Base-by-base conservation (phyloP, 2,888 invertebrate genomes). In the Exephanes ischioxanthus region DNA sequence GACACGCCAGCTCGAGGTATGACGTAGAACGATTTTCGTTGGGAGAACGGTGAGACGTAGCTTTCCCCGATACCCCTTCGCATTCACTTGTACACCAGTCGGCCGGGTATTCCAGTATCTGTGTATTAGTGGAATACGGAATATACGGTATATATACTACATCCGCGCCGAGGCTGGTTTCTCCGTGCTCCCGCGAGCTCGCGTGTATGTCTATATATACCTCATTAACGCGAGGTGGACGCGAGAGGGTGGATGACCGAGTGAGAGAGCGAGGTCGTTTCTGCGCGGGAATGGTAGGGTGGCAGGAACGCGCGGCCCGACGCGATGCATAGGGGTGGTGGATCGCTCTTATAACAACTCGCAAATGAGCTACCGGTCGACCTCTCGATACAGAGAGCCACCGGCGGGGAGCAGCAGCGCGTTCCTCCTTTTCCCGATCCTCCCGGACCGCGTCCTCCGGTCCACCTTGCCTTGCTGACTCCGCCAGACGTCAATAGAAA, bases 331-430 rank as follows among this genome's bases (percentile, higher is more conserved):
- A 70, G 26, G 80, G 67, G 73, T 33, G 48, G 63, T 68, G 80
- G 67, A 83, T 83, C 78, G 78, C 84, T 86, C 75, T 84, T 86
- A 86, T 84, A 86, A 86, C 84, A 84, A 86, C 84, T 86, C 84
- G 78, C 84, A 85, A 84, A 84, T 86, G 84, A 86, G 86, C 86
- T 80, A 85, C 84, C 81, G 86, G 86, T 84, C 81, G 83, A 79
- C 78, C 86, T 78, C 84, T 86, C 84, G 84, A 86, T 86, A 84
- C 77, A 84, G 68, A 75, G 63, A 61, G 58, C 66, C 7, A 55
- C n/a, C n/a, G 53, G n/a, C n/a, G 53, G 9, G 26, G 73, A 79
- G 19, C 84, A 68, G 71, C 70, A 53, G 30, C 83, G 73, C 30
- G 26, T 51, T 61, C 51, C 55, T 67, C 61, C 71, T 75, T 84